A percentile compares a stretch with the other conserved stretches of the same genome.
These are phyloP conservation scores for Mormyrus lacerda DNA, from an alignment of 2,113 vertebrate species.

Conservation along the genomic window DNA sequence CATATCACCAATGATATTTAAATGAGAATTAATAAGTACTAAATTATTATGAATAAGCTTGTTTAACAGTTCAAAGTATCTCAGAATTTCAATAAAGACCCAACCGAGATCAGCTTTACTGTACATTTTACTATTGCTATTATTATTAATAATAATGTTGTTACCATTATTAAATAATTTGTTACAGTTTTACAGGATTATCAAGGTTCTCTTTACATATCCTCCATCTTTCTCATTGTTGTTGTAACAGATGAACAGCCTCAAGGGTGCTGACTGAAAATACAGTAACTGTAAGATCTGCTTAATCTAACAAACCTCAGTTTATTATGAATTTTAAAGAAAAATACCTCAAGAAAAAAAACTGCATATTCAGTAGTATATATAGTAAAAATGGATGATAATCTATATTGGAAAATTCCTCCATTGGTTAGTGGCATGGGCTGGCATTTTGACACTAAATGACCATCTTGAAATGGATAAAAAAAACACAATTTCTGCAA, in stretches of 20 bases:
- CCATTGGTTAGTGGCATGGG: background rate
- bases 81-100: background rate
- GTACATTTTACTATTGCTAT: background rate
- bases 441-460: background rate
- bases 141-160: background rate
- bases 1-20: background rate
- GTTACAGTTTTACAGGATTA: background rate
- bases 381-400: background rate
- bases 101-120: background rate
- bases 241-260: background rate
- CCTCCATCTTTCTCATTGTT: background rate
- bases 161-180: background rate
- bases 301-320: background rate
- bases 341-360: background rate
- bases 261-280: background rate
- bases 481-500: background rate
- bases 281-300: background rate
- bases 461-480: background rate
- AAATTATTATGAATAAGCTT: background rate
- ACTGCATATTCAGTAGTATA: background rate
- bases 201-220: background rate
- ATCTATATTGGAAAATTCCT: background rate
- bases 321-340: background rate
- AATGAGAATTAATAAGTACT: background rate
- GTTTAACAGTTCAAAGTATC: background rate